Evolutionary conservation across 2,888 invertebrate genomes (phyloP).

Genomic region (Mesochorus sp.): DNA sequence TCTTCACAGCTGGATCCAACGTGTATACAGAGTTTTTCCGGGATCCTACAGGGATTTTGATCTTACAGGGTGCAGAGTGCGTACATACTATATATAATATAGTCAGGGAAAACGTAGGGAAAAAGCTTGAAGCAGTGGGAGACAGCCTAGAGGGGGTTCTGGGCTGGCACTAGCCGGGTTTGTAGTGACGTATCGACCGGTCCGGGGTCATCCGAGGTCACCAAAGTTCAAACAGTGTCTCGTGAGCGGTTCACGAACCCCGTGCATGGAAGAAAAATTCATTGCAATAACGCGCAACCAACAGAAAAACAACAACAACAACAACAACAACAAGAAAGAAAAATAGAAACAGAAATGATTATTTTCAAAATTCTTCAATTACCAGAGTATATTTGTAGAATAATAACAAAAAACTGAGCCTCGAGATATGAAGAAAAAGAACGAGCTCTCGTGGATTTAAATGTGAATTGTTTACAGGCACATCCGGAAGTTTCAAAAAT

Average conservation of each 20-base stretch:
- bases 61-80: not conserved
- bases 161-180: conserved; percentile 53
- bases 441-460: no score
- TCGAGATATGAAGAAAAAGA: no score
- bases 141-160: not conserved
- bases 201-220: conserved; percentile 79
- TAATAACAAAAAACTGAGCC: no score
- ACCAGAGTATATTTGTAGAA: no score
- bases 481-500: no score
- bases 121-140: conserved; percentile 8
- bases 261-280: conserved; percentile 48
- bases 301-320: conserved; percentile 26
- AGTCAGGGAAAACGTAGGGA: conserved; percentile 2
- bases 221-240: conserved; percentile 79
- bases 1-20: not conserved
- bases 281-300: conserved; percentile 31
- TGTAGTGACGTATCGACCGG: conserved; percentile 79
- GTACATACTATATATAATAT: not conserved
- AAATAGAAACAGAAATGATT: not conserved
- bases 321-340: not conserved
- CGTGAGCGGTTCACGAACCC: conserved; percentile 71
- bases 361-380: no score
- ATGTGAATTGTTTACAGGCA: no score
- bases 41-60: conserved; percentile 11
- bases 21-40: not conserved